Evolutionary conservation across 92 coral and sea anemone genomes (phyloP).

Genomic region (Metridium senile): DNA sequence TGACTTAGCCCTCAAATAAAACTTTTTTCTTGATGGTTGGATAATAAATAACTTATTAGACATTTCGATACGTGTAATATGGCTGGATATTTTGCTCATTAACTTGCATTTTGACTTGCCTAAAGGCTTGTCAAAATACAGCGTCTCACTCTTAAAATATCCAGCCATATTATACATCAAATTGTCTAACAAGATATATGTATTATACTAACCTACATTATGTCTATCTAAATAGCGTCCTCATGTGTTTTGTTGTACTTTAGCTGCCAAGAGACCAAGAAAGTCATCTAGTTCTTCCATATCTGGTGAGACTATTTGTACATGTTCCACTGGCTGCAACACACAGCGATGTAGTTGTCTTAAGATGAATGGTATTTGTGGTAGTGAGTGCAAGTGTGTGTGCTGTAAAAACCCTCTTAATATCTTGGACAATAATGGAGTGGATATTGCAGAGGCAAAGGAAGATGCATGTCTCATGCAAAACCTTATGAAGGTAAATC

Average conservation of each 20-base stretch:
- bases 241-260: background rate
- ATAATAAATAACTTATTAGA: too few species aligned
- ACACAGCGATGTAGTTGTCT: conserved; percentile 58
- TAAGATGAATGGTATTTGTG: conserved; percentile 41
- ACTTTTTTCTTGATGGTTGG: too few species aligned
- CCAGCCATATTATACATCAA: too few species aligned
- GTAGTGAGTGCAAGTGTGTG: conserved; percentile 43
- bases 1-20: too few species aligned
- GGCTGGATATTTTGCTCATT: too few species aligned
- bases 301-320: conserved; percentile 26
- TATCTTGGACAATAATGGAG: conserved; percentile 57
- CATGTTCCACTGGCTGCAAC: conserved; percentile 59
- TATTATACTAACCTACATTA: too few species aligned
- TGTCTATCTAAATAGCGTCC: background rate
- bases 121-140: too few species aligned
- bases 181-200: too few species aligned
- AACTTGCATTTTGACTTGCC: too few species aligned
- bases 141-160: too few species aligned
- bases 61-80: too few species aligned
- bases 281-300: conserved; percentile 9
- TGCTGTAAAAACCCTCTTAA: conserved; percentile 66
- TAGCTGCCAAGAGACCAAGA: conserved; percentile 27
- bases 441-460: conserved; percentile 50
- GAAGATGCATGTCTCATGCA: conserved; percentile 68
- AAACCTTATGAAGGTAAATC: conserved; percentile 52